Conservation (phyloP, 2,113 vertebrate genomes). For the Blennius ocellaris region DNA sequence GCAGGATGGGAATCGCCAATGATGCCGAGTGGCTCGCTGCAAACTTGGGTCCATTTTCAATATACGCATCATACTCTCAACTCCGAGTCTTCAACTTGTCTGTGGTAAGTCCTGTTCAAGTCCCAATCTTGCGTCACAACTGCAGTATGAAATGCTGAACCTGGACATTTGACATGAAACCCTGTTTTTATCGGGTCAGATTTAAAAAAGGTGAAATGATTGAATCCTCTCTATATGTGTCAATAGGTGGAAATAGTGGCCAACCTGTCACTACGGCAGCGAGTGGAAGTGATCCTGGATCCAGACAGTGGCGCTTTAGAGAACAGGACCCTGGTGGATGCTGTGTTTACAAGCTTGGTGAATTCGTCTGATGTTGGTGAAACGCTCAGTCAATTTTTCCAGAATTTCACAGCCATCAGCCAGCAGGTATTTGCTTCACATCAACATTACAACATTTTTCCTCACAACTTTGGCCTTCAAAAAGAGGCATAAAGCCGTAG, state of each 20-base stretch:
- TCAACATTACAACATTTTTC: not conserved
- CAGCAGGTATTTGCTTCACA: constrained; percentile 29
- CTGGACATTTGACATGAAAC: no score
- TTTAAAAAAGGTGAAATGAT: no score
- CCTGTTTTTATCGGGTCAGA: no score
- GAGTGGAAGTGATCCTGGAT: constrained; percentile 53
- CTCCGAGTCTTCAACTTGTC: constrained; percentile 24
- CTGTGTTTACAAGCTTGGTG: constrained; percentile 35
- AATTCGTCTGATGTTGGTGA: constrained; percentile 1
- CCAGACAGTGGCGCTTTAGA: constrained; percentile 20
- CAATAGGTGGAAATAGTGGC: constrained; percentile 36
- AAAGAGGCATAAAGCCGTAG: no score
- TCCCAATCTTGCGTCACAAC: no score
- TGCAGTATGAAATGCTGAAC: no score
- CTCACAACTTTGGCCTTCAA: no score
- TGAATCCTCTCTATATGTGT: not conserved
- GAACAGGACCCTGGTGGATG: constrained; percentile 26
- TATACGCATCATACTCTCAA: constrained; percentile 18
- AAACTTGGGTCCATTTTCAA: constrained; percentile 39
- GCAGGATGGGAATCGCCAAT: not conserved
- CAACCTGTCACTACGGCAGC: constrained; percentile 41
- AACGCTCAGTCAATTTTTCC: constrained; percentile 37
- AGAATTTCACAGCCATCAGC: constrained; percentile 9
- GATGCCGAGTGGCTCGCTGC: constrained; percentile 23
- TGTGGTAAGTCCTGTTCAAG: constrained; percentile 5